A percentile compares a stretch with the other conserved stretches of the same genome.
These are phyloP conservation scores for Erethizon dorsatum DNA, from an alignment of 2,797 vertebrate genomes.

Conservation along the genomic window DNA sequence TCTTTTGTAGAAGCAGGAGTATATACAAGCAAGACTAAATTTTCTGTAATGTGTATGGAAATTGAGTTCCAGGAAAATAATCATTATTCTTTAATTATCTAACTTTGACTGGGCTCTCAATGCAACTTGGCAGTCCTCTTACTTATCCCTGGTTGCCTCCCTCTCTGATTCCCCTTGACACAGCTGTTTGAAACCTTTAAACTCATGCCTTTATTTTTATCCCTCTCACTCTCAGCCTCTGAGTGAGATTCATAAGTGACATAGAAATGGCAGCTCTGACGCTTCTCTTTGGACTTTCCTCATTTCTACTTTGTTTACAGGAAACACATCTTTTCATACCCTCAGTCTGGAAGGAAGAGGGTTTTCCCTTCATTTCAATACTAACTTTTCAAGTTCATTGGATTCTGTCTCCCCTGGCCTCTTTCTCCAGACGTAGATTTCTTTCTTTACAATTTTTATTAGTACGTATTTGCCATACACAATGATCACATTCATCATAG, in stretches of 20 bases:
- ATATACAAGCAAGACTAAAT: constrained; percentile 29
- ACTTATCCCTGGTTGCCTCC: neutral
- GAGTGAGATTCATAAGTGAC: constrained; percentile 10
- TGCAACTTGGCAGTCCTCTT: constrained; percentile 35
- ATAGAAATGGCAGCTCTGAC: constrained; percentile 19
- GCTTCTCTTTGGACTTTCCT: neutral
- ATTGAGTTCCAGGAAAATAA: constrained; percentile 69
- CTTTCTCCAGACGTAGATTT: neutral
- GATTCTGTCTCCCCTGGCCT: neutral
- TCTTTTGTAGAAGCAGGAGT: constrained; percentile 53
- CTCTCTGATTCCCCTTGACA: constrained; percentile 37
- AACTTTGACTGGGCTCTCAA: constrained; percentile 29
- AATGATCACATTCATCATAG: neutral
- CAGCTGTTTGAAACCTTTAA: constrained; percentile 62
- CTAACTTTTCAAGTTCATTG: neutral
- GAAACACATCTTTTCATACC: neutral
- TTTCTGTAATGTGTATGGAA: constrained; percentile 48
- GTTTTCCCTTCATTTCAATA: neutral
- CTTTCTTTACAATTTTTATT: neutral
- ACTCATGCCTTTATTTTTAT: neutral
- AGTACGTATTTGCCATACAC: neutral
- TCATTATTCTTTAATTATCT: constrained; percentile 70
- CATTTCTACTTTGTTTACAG: neutral
- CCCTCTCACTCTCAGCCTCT: neutral
- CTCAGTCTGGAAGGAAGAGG: neutral